Evolutionary conservation across 1,140 invertebrate species (phyloP).

Genomic region (Teleogryllus occipitalis): DNA sequence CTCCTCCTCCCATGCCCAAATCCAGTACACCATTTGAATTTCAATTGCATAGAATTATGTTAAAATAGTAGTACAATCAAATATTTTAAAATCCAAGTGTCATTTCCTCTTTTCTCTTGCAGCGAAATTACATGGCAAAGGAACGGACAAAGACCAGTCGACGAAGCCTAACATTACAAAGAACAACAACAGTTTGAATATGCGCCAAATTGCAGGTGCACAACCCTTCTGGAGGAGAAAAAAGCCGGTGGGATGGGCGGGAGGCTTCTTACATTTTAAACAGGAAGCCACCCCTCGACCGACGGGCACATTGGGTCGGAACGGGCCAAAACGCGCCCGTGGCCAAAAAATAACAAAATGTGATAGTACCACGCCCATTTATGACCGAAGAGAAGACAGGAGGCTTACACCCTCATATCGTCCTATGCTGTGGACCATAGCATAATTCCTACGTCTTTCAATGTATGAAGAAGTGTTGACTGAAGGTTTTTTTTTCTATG

Average conservation of each 20-base stretch:
- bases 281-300: not conserved
- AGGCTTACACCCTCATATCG: no score
- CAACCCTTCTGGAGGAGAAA: not conserved
- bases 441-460: no score
- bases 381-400: no score
- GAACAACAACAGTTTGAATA: not conserved
- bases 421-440: no score
- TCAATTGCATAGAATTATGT: not conserved
- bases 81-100: not conserved
- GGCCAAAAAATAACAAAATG: no score
- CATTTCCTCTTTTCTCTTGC: not conserved
- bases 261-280: not conserved
- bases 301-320: no score
- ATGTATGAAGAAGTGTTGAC: no score
- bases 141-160: not conserved
- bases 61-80: conserved; percentile 2
- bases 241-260: not conserved
- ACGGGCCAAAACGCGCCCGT: no score
- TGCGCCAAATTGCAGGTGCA: not conserved
- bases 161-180: not conserved
- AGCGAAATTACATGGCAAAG: not conserved
- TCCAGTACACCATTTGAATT: not conserved
- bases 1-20: not conserved
- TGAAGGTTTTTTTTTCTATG: no score
- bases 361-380: no score